A percentile compares a stretch with the other conserved stretches of the same genome.
Conservation (phyloP, 2,888 invertebrate species). For the Junonia oenone region DNA sequence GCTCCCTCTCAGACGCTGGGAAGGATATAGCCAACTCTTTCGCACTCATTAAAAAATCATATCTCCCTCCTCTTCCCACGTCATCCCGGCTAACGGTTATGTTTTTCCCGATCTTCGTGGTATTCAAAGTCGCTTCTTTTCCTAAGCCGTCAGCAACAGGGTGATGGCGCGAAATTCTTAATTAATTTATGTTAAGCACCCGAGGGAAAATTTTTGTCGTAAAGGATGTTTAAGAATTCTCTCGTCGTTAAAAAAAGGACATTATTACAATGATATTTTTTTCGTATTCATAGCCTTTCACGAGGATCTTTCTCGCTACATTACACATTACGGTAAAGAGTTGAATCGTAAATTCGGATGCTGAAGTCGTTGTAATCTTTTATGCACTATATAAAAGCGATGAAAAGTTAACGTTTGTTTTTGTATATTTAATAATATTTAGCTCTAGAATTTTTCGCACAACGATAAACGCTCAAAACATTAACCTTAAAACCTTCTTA, state of each 20-base stretch:
- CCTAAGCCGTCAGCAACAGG: slow-evolving; percentile 65
- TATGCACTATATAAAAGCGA: not conserved
- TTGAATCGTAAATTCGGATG: slow-evolving; percentile 23
- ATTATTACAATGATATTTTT: slow-evolving; percentile 51
- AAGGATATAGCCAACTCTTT: slow-evolving; percentile 72
- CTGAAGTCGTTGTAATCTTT: not conserved
- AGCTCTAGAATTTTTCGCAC: not conserved
- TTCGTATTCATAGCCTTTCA: slow-evolving; percentile 46
- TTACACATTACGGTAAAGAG: slow-evolving; percentile 49
- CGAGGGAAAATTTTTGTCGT: slow-evolving; percentile 43
- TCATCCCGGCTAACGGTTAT: slow-evolving; percentile 60
- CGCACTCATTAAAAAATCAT: slow-evolving; percentile 53
- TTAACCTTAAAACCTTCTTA: not conserved
- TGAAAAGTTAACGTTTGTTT: not conserved
- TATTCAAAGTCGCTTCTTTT: slow-evolving; percentile 51
- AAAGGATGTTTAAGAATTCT: slow-evolving; percentile 54
- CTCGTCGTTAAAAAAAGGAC: slow-evolving; percentile 42
- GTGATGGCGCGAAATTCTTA: slow-evolving; percentile 67
- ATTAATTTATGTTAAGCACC: slow-evolving; percentile 76
- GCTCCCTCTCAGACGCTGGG: slow-evolving; percentile 55
- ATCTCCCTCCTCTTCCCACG: slow-evolving; percentile 46
- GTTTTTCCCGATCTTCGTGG: slow-evolving; percentile 64
- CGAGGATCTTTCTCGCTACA: slow-evolving; percentile 54
- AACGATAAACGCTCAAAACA: not conserved
- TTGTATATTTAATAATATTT: not conserved